Evolutionary conservation across 2,113 vertebrate species (phyloP).

Genomic region (Bambusicola thoracicus): DNA sequence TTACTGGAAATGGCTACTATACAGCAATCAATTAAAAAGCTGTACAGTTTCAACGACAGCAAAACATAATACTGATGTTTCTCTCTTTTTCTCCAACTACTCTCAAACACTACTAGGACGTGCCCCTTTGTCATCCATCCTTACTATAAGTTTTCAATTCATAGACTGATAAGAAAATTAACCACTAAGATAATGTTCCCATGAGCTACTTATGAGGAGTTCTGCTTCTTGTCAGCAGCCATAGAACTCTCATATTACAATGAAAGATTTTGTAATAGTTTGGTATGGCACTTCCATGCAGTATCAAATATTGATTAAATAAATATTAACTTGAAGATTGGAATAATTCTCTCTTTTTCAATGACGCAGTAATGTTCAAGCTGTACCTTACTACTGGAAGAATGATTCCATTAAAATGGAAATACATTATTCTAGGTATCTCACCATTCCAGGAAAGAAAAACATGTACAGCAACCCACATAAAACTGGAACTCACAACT

Average conservation of each 20-base stretch:
- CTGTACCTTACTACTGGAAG: background rate
- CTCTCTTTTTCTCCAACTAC: background rate
- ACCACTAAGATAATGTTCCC: background rate
- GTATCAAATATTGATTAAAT: background rate
- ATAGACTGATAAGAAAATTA: background rate
- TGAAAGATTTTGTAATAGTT: background rate
- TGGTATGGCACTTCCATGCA: background rate
- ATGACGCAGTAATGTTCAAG: background rate
- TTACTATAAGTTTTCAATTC: background rate
- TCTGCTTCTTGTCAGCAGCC: background rate
- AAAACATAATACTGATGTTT: background rate
- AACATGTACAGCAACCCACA: background rate
- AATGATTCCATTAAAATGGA: background rate
- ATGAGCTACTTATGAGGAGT: background rate
- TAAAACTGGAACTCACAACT: background rate
- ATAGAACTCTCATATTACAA: background rate
- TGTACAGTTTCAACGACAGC: background rate
- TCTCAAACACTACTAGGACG: background rate
- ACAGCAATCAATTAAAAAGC: background rate
- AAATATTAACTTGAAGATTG: background rate
- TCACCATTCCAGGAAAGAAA: background rate
- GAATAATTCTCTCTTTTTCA: background rate
- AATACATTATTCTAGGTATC: background rate
- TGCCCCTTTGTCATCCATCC: background rate
- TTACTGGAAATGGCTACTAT: background rate